Base-by-base conservation (phyloP, 1,140 invertebrate genomes). In the Ceratoteleas bidentatus region DNA sequence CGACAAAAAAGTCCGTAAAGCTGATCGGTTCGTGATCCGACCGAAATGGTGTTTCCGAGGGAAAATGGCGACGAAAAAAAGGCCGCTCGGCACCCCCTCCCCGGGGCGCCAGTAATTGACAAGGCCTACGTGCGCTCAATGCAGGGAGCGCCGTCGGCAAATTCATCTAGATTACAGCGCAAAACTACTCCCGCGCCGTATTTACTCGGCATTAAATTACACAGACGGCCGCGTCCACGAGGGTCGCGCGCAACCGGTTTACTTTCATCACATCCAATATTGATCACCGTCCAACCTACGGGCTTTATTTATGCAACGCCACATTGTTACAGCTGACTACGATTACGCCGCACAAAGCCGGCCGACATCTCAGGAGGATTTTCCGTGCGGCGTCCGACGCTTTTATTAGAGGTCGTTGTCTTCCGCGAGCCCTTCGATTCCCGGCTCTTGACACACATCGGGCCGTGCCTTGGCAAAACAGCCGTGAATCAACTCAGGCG, bases 201-300 rank as follows among this genome's bases (percentile, higher is more conserved):
- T 90, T 90, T 90, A 86, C 85, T 83, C 81, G 87, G 89, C 87
- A 90, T 90, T 89, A 90, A 89, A 90, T 90, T 90, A 89, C 89
- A 89, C 85, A 86, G 85, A 85, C 84, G 86, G 81, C 77, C 84
- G 82, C 84, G 85, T 84, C 75, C 72, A 85, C 83, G 83, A 84
- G 86, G 78, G 80, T 84, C 73, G 85, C 82, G 85, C 86, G 85
- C 82, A 86, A 85, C 83, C 85, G 86, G 88, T 87, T 89, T 89
- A 89, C 89, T 90, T 90, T 90, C 88, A 89, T 90, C 89, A 87
- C 88, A 87, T 90, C 78, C 88, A 89, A 90, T 90, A 90, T 89
- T 89, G 89, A 90, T 90, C 87, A 88, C 79, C 75, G 84, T 83
- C 70, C 80, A 81, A 82, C 70, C 85, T 81, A 81, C 66, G 64